Evolutionary conservation across 2,797 vertebrate genomes (phyloP), one percentile per base, ranked within the genome.

Genomic region (Rhinoraja longicauda): DNA sequence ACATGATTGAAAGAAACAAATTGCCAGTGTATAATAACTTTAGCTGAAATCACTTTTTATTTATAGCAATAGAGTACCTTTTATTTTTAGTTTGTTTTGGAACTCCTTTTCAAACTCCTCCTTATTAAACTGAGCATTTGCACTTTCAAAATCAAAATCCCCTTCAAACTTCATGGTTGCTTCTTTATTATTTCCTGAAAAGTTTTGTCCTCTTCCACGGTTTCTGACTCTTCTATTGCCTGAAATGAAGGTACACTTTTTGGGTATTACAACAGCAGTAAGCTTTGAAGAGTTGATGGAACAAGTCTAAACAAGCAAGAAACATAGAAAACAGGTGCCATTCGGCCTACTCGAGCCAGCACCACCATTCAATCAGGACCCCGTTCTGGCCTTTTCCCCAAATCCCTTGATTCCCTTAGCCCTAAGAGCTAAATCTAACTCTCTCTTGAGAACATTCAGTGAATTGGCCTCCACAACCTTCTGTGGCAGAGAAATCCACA

Each of bases 101-200:
- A 97, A 96, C 94, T 98, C 97, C 94, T 97, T 97, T 95, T 98
- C 97, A 86, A 99, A 96, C 86, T 98, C 97, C 90, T 99, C 98
- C 93, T 99, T 97, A 94, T 98, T 98, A 95, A 99, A 99, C 93
- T 99, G 98, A 26, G 99, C 99, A 93, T 99, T 99, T 93, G 99
- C 98, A 12, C 96, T 99, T 96, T 98, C 99, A 95, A 99, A 99
- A 94, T 99, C 99, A 95, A 99, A 99, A 95, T 99, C 99, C 0
- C 98, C 97, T 95, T 99, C 99, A 95, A 99, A 99, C 95, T 97
- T 98, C 67, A 99, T 97, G 1, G 96, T 95, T 36, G 81, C 79
- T 90, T 86, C 86, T 77, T 86, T 88, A 77, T 73, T 86, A 92
- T 95, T 97, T 64, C 97, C 96, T 94, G 97, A 98, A 93, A 96